Base-by-base conservation (phyloP, 2,797 vertebrate genomes). In the Schizothorax lantsangensis region DNA sequence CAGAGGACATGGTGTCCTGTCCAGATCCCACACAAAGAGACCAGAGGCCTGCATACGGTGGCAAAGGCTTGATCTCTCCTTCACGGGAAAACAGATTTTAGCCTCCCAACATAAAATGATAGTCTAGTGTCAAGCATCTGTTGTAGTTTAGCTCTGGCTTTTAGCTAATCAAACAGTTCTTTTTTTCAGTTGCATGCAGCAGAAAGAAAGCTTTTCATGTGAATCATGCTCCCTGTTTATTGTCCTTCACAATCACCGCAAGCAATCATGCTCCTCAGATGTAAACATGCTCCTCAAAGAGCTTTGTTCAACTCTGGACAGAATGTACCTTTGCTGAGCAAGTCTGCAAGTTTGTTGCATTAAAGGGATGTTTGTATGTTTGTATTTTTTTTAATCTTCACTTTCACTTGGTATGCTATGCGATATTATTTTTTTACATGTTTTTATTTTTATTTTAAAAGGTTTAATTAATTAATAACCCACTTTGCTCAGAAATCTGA, bases 1-100 rank as follows among this genome's bases (percentile, higher is more conserved):
- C 89, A 91, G 86, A 91, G 88, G 89, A 90, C 83, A 38, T 64
- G 62, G 68, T 85, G 88, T 83, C 88, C 84, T 64, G 81, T 82
- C 86, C 83, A 80, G 78, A 59, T 64, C 17, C 57, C 64, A 75
- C 73, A 88, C 77, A 90, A 86, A 90, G 78, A 83, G 74, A 85
- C 7, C 26, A 47, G 57, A 40, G 72, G 66, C 81, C 40, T 73
- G 30, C 86, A 79, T 81, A 64, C 80, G 40, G 81, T 86, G 40
- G 52, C 81, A 74, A 73, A 87, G 86, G 81, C 77, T 78, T 79
- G 66, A 84, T 75, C 73, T 87, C 8, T 74, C 38, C 79, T 85
- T 81, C 86, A 78, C 82, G 81, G 85, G 79, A 85, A 84, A 74
- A 75, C 45, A 78, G 78, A 87, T 87, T 88, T 89, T 84, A 85